phyloP scores from a whole-genome alignment of 2,888 invertebrate species.

The Sinhomidia bicolor region DNA sequence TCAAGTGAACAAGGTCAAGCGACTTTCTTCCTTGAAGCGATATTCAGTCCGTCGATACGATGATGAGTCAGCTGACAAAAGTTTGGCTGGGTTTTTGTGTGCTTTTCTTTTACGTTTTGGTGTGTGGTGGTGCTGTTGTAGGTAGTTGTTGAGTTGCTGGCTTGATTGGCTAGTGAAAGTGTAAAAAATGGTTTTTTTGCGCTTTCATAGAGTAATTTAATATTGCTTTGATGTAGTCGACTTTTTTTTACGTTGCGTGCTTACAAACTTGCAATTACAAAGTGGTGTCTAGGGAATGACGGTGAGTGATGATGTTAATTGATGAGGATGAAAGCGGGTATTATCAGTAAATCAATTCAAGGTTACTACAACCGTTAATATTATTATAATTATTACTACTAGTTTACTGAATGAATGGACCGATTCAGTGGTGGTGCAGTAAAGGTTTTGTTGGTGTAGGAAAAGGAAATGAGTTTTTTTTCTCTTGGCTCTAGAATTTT shows the following conservation, averaged over 20 bases:
- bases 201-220: no score
- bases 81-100: not conserved
- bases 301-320: conserved; percentile 36
- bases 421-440: not conserved
- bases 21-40: not conserved
- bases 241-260: not conserved
- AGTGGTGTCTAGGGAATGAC: conserved; percentile 2
- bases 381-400: not conserved
- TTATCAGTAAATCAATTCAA: conserved; percentile 9
- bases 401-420: not conserved
- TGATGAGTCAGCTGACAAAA: not conserved
- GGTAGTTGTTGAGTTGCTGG: not conserved
- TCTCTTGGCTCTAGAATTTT: not conserved
- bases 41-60: no score
- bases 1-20: conserved; percentile 1
- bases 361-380: not conserved
- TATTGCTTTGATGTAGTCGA: not conserved
- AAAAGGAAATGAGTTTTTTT: not conserved
- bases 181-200: not conserved
- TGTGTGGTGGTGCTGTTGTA: not conserved
- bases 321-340: not conserved
- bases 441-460: not conserved
- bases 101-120: not conserved
- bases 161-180: not conserved
- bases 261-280: conserved; percentile 17